Evolutionary conservation across 2,888 invertebrate species (phyloP).

Genomic region (Chrysolina haemoptera): DNA sequence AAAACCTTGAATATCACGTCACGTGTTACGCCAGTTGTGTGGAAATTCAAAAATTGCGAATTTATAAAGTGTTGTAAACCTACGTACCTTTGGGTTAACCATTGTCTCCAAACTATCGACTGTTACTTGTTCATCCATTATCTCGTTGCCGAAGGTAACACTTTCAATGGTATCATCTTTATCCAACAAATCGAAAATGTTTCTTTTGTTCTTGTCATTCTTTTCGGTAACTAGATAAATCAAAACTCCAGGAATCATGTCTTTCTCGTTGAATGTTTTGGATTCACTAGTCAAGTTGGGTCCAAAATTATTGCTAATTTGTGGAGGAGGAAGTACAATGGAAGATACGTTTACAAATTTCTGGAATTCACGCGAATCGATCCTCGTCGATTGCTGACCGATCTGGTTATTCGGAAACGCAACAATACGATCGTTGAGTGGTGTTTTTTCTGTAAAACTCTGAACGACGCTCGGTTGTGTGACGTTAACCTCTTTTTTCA

Average conservation of each 20-base stretch:
- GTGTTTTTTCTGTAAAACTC: not conserved
- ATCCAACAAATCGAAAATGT: conserved; percentile 13
- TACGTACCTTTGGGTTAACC: not conserved
- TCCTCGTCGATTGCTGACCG: not conserved
- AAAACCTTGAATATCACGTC: too few relatives aligned
- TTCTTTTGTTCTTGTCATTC: conserved; percentile 37
- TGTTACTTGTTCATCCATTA: not conserved
- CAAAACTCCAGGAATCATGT: conserved; percentile 52
- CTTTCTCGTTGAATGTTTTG: conserved; percentile 10
- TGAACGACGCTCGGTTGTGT: not conserved
- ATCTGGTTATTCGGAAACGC: not conserved
- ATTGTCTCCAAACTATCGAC: not conserved
- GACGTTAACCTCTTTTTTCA: conserved; percentile 8
- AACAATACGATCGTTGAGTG: not conserved
- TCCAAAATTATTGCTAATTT: not conserved
- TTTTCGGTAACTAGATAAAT: conserved; percentile 47
- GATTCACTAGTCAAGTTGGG: not conserved
- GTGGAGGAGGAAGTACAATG: not conserved
- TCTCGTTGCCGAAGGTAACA: not conserved
- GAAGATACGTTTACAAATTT: not conserved
- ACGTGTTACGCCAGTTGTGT: too few relatives aligned
- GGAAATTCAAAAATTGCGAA: too few relatives aligned
- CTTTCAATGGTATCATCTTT: not conserved
- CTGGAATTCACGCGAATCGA: not conserved
- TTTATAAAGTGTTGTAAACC: too few relatives aligned